Conservation (phyloP, 2,797 vertebrate species). For the Cheirogaleus major region DNA sequence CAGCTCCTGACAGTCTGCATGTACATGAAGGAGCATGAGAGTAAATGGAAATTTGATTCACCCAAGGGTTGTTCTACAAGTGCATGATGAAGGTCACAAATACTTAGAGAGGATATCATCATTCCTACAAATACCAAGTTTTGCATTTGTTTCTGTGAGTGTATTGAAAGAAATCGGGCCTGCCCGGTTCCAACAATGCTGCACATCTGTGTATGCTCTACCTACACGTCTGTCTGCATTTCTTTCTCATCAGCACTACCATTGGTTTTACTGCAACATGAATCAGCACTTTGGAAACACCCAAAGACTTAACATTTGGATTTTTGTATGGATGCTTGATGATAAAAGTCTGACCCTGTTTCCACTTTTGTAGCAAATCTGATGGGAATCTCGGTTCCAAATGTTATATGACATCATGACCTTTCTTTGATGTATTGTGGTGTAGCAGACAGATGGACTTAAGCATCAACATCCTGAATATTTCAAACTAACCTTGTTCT, state of each 20-base stretch:
- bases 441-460: constrained; percentile 66
- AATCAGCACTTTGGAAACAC: constrained; percentile 32
- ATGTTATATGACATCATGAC: constrained; percentile 18
- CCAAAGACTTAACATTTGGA: background rate
- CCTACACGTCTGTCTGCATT: background rate
- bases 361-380: constrained; percentile 46
- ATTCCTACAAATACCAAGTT: background rate
- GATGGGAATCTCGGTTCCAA: constrained; percentile 59
- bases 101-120: background rate
- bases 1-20: background rate
- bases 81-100: background rate
- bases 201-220: background rate
- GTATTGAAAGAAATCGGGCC: background rate
- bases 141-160: background rate
- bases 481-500: constrained; percentile 69
- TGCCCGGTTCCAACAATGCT: background rate
- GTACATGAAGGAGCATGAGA: background rate
- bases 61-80: background rate
- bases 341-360: constrained; percentile 32
- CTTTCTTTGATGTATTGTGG: constrained; percentile 64
- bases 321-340: background rate
- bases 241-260: background rate
- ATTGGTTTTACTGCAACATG: background rate
- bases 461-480: constrained; percentile 52
- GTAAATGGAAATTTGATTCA: background rate